A percentile compares a stretch with the other conserved stretches of the same genome.
phyloP scores from a whole-genome alignment of 2,113 vertebrate genomes.

The Cottus gobio region DNA sequence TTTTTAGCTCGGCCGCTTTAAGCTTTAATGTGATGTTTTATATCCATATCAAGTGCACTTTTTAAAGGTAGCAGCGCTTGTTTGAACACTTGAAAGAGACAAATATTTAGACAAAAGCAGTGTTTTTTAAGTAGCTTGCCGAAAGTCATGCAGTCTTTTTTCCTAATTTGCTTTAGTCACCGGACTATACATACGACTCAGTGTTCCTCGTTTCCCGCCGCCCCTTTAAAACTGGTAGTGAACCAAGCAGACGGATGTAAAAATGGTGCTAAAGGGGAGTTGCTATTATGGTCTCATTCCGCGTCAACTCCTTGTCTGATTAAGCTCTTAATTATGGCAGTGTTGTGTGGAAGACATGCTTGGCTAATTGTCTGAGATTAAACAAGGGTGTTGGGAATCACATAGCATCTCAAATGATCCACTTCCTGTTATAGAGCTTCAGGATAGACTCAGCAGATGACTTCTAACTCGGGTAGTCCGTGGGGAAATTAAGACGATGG shows the following conservation, averaged over 20 bases:
- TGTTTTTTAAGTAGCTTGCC: conserved; percentile 23
- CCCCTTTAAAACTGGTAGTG: neutral
- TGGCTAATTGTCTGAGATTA: conserved; percentile 67
- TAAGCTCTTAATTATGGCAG: conserved; percentile 66
- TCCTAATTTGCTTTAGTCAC: neutral
- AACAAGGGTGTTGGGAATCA: conserved; percentile 61
- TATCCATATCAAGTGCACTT: conserved; percentile 44
- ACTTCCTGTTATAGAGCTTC: conserved; percentile 44
- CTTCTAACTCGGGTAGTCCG: conserved; percentile 33
- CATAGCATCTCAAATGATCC: conserved; percentile 53
- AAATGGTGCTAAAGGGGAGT: conserved; percentile 40
- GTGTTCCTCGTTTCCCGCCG: neutral
- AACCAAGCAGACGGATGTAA: conserved; percentile 45
- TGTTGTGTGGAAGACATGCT: conserved; percentile 53
- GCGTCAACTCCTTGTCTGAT: conserved; percentile 56
- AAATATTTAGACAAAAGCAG: conserved; percentile 34
- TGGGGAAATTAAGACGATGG: conserved; percentile 52
- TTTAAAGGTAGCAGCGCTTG: conserved; percentile 1
- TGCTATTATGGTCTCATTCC: conserved; percentile 54
- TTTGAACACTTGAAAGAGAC: conserved; percentile 34
- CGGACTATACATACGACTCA: neutral
- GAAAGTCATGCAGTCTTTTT: conserved; percentile 5
- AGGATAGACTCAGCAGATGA: conserved; percentile 30
- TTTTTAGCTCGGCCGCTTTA: neutral
- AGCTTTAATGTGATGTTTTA: conserved; percentile 40